Base-by-base conservation (phyloP, 1,140 invertebrate genomes). In the Orchestia grillus region DNA sequence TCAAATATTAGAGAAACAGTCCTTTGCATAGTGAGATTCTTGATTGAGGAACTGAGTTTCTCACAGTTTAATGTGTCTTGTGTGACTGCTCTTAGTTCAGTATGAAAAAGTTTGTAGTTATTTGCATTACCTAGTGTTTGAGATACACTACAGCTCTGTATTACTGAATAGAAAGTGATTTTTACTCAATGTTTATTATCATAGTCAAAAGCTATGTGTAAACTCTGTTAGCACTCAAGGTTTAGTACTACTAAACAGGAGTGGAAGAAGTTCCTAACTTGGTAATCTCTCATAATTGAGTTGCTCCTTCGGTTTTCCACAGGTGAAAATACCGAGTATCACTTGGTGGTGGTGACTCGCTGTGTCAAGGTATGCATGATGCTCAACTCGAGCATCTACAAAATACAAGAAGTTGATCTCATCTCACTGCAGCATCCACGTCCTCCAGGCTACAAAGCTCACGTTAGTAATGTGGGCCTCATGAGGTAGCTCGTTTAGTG, bases 381-480 rank as follows among this genome's bases (percentile, higher is more conserved):
- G 42, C 97, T 97, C 40, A 97, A 97, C 92, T 98, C 97, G 16
- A 98, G 96, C 95, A 95, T 97, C 45, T 96, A 96, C 96, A 96
- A 96, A 57, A 96, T 97, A 41, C 96, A 97, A 96, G 96, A 97
- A 0, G 96, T 97, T 91, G 96, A 97, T 90, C 95, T 97, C n/a
- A 87, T 97, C 87, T 97, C 96, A 0, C 95, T 97, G 36, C 96
- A 97, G 88, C 96, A 96, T n/a, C 96, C 96, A 95, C 95, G 96
- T 57, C 96, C 95, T 23, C 98, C 98, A 97, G 98, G 99, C 97
- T 98, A 99, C 97, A 98, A 99, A 96, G 98, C 98, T 97, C 98
- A 96, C 87, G 96, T 96, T 42, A 57, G 95, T 36, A 23, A 77
- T 28, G 36, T 28, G 62, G 11, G 62, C 28, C 62, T 77, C 62